phyloP scores from a whole-genome alignment of 1,140 invertebrate species.

The Penaeus japonicus region DNA sequence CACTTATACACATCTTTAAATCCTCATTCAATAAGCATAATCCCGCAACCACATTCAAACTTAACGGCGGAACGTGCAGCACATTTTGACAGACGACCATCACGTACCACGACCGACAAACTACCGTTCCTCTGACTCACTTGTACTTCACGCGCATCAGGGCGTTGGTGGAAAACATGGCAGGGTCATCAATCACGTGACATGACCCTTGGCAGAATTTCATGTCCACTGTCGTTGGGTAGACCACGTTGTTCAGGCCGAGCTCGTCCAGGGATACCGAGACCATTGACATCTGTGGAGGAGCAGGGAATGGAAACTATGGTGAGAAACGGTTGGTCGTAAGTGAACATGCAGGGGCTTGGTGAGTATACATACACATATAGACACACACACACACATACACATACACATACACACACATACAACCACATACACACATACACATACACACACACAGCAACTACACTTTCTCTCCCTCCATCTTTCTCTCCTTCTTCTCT shows the following conservation, averaged over 20 bases:
- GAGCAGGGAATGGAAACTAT: too few species aligned
- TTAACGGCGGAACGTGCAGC: too few species aligned
- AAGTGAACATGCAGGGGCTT: not conserved
- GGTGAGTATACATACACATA: not conserved
- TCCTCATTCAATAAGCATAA: too few species aligned
- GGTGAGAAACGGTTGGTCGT: too few species aligned
- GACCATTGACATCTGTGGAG: not conserved
- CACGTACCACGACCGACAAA: too few species aligned
- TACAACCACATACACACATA: not conserved
- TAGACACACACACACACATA: not conserved
- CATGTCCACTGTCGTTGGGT: not conserved
- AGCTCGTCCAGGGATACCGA: not conserved
- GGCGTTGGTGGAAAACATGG: conserved; percentile 16
- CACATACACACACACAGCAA: too few species aligned
- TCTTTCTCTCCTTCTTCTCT: too few species aligned
- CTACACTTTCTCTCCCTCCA: too few species aligned
- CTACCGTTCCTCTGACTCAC: not conserved
- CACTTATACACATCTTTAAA: too few species aligned
- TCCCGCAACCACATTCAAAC: too few species aligned
- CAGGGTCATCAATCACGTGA: conserved; percentile 12
- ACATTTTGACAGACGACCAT: too few species aligned
- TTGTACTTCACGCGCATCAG: conserved; percentile 7
- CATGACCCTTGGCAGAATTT: conserved; percentile 16
- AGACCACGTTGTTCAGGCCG: not conserved
- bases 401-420: not conserved